These are phyloP conservation scores for Colaptes auratus DNA, from an alignment of 2,113 vertebrate species.

Conservation along the genomic window DNA sequence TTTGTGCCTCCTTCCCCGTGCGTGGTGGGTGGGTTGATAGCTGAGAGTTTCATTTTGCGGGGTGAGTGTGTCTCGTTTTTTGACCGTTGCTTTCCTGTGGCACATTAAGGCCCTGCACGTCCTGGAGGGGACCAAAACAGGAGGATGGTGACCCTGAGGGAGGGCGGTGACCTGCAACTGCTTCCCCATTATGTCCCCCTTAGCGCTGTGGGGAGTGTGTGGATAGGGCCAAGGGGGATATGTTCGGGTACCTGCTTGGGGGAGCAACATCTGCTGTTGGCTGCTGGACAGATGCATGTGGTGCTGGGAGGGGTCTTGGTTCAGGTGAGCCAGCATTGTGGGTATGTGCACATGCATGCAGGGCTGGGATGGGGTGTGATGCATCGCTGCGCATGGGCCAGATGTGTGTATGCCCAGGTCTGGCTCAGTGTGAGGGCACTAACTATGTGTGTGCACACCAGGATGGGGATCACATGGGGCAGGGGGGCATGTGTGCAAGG, in stretches of 20 bases:
- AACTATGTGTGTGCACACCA: fast-evolving
- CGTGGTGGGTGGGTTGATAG: background rate
- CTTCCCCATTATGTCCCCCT: background rate
- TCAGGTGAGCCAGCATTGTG: background rate
- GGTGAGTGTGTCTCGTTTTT: background rate
- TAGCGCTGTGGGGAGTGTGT: fast-evolving
- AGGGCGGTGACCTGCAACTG: background rate
- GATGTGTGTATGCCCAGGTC: background rate
- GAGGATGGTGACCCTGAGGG: background rate
- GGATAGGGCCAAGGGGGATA: fast-evolving
- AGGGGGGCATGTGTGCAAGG: no score
- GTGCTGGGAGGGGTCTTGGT: fast-evolving
- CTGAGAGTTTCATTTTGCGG: background rate
- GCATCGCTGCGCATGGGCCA: background rate
- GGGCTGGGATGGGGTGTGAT: background rate
- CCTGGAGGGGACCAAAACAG: background rate
- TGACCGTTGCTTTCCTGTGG: fast-evolving
- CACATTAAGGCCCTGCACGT: background rate
- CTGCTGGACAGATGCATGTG: background rate
- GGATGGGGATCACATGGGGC: background rate
- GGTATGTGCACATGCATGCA: background rate
- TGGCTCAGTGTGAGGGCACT: background rate
- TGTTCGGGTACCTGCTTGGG: background rate
- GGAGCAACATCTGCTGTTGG: background rate
- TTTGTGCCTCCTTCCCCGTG: background rate